Base-by-base conservation (phyloP, 2,888 invertebrate genomes). In the Tachystola acroxantha region DNA sequence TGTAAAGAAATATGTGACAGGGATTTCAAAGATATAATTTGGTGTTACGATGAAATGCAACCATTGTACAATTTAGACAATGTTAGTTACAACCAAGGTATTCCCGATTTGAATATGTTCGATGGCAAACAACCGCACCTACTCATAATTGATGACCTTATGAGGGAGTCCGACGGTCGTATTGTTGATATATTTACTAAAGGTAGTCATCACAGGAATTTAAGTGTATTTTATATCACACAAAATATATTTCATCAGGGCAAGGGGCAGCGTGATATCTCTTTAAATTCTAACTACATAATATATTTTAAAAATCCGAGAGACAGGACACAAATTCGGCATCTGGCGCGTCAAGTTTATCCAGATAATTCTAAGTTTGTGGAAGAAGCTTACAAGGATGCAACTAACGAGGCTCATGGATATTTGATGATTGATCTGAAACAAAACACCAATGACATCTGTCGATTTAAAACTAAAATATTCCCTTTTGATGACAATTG, bases 121-220 rank as follows among this genome's bases (percentile, higher is more conserved):
- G 45, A 50, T 45, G 48, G 45, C 2, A 26, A 46, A 33, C 6
- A 45, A 14, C 40, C 51, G 12, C 29, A 48, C 7, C 44, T 58
- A 10, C 16, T 56, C 4, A 55, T 58, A 31, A 55, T 57, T 30
- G 54, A 56, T 48, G 57, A 54, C 34, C 40, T 57, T n/a, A 60
- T 57, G 56, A 53, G 53, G 36, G 57, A 58, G 43, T 48, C 49
- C 14, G 50, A 54, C 48, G 52, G 56, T 6, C 38, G 56, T 1
- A 38, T 60, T 20, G 54, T 54, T 5, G 52, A 53, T 44, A 54
- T 55, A 20, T 54, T 55, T 34, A 48, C 49, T 9, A 52, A 51
- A 44, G 46, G 47, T 3, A 51, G 46, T 36, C 47, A 51, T 38
- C 55, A 60, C 20, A 37, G 56, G 35, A 56, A 57, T 35, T 37